Base-by-base conservation (phyloP, 2,113 vertebrate genomes). In the Solea solea region DNA sequence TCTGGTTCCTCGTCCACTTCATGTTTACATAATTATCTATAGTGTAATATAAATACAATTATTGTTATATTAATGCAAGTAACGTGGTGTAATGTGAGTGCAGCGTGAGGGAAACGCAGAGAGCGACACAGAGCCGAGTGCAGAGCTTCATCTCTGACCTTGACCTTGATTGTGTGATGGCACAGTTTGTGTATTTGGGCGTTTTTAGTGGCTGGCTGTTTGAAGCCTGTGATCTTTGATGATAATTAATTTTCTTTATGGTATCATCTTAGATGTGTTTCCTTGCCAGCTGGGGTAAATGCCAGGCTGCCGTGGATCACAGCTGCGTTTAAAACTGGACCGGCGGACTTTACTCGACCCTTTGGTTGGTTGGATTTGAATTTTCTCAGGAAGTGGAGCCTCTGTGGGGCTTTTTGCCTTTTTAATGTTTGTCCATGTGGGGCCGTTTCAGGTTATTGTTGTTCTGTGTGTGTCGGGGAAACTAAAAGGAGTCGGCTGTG, bases 371-470 rank as follows among this genome's bases (percentile, higher is more conserved):
- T 21, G 21, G 21, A 21, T 21, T 44, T 42, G n/a, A 59, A n/a
- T 44, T 12, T n/a, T 59, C 57, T 44, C 57, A 59, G 57, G 39
- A 58, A 59, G 57, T 7, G 5, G 6, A 21, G 57, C 11, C 57
- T 59, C 57, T 59, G 57, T 25, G 11, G 57, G 16, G 57, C 57
- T 59, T 44, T 59, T 45, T 56, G 54, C 8, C 2, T 21, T 59
- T 59, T 59, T 59, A 59, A 59, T 44, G 41, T 44, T 25, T 42
- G 57, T 40, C 57, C 57, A 44, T 8, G 2, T 59, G 57, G 57
- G 42, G 15, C 57, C 57, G 25, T 59, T 59, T 59, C 57, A 59
- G 40, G 15, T 59, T 59, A 59, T 59, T 59, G 57, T 40, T 42
- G 57, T 5, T 25, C 8, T 44, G 56, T 58, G 56, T 58, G 57